These are phyloP conservation scores for Manduca sexta DNA, from an alignment of 1,140 invertebrate species.

Conservation along the genomic window DNA sequence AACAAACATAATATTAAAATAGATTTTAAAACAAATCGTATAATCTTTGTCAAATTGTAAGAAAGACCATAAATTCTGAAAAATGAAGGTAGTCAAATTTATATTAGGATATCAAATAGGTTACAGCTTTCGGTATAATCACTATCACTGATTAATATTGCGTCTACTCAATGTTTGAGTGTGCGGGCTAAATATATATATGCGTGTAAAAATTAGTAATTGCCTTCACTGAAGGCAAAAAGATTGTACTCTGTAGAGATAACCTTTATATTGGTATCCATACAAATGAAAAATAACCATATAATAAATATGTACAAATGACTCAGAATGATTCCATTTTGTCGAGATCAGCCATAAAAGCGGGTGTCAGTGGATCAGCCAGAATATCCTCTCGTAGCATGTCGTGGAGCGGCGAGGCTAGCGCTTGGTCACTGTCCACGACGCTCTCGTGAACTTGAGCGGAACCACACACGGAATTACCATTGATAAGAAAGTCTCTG, in stretches of 20 bases:
- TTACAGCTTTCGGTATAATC: too few species aligned
- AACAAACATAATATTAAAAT: too few species aligned
- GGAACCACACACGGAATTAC: conserved; percentile 69
- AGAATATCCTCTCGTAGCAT: conserved; percentile 57
- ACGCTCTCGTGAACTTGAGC: conserved; percentile 33
- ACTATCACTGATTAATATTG: too few species aligned
- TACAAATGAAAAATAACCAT: conserved; percentile 39
- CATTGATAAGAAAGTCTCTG: conserved; percentile 76
- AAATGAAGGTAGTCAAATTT: too few species aligned
- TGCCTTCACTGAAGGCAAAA: conserved; percentile 67
- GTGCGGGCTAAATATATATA: conserved; percentile 47
- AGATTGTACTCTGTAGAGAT: conserved; percentile 56
- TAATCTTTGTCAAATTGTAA: too few species aligned
- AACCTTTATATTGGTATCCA: conserved; percentile 48
- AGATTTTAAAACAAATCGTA: too few species aligned
- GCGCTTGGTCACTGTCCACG: conserved; percentile 43
- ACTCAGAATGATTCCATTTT: conserved; percentile 45
- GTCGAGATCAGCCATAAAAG: conserved; percentile 58
- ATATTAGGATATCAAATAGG: too few species aligned
- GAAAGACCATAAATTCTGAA: too few species aligned
- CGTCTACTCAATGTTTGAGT: conserved; percentile 45
- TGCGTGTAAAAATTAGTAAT: conserved; percentile 31
- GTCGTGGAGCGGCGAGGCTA: conserved; percentile 52
- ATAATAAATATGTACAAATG: conserved; percentile 26
- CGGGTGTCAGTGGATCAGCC: conserved; percentile 42